Base-by-base conservation (phyloP, 2,888 invertebrate species). In the Xylocampa areola region DNA sequence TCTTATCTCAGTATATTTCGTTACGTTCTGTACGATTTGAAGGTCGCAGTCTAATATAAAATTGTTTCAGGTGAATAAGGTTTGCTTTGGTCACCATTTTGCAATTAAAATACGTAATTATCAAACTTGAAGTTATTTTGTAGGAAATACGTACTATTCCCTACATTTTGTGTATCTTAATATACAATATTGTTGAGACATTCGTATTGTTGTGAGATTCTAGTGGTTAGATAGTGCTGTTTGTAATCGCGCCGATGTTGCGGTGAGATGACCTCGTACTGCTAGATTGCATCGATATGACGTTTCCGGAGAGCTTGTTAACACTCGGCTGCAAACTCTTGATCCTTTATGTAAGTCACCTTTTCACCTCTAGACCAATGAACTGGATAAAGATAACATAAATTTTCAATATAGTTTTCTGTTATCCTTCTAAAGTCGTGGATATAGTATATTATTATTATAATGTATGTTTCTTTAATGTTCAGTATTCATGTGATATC, bases 1-100 rank as follows among this genome's bases (percentile, higher is more conserved):
- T 91, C 91, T 91, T 90, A 90, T 91, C 90, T 73, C 50, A 60
- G 73, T 62, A 73, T 80, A 78, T 79, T 80, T 82, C 66, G 60
- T 64, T 72, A 68, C 68, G 61, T 75, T 64, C 51, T 65, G 50
- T 71, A 54, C 65, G 63, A 69, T 77, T 73, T 69, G 73, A 85
- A 84, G 88, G 88, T 85, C 85, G 69, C 77, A 76, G 72, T 79
- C 66, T 67, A 64, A 49, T 61, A 52, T 77, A 76, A 70, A 81
- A 79, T 82, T 84, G 80, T 81, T 77, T 82, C 79, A 82, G 79
- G 79, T 83, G 80, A 78, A 72, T 68, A 80, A 60, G 79, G 84
- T 84, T 86, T 86, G 76, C 72, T 65, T 76, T 81, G 79, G 61
- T 80, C 2, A 55, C 32, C 37, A 55, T 51, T 65, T 61, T 58